Conservation (phyloP, 2,797 vertebrate species). For the Sciaenops ocellatus region DNA sequence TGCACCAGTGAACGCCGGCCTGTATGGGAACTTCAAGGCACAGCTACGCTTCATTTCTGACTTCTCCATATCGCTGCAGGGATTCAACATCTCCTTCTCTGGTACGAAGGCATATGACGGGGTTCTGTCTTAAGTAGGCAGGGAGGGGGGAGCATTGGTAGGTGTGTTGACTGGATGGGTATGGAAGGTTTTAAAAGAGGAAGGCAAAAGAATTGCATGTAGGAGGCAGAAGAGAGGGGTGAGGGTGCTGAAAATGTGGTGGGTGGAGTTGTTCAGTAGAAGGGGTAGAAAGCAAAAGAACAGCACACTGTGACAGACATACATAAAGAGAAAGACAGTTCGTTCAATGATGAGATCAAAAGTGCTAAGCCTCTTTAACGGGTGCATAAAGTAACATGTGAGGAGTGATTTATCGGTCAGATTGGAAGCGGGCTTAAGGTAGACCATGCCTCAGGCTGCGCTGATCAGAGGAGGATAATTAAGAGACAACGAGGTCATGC, state of each 20-base stretch:
- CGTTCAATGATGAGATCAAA: constrained; percentile 68
- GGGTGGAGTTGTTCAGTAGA: constrained; percentile 31
- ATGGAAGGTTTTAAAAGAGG: constrained; percentile 21
- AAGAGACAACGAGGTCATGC: constrained; percentile 72
- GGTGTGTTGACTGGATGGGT: background rate
- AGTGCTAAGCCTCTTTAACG: constrained; percentile 60
- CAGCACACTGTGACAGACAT: constrained; percentile 27
- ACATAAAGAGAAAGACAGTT: constrained; percentile 27
- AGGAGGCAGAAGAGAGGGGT: constrained; percentile 9
- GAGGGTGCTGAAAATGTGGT: constrained; percentile 26
- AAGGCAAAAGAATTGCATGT: constrained; percentile 9
- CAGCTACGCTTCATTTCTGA: constrained; percentile 89
- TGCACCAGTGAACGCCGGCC: constrained; percentile 81
- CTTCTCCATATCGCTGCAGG: constrained; percentile 87
- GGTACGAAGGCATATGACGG: constrained; percentile 63
- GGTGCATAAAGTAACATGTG: constrained; percentile 58
- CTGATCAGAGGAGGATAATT: constrained; percentile 74
- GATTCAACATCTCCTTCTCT: constrained; percentile 88
- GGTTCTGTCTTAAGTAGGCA: constrained; percentile 35
- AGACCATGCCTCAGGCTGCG: constrained; percentile 60
- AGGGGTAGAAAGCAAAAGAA: constrained; percentile 8
- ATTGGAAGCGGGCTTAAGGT: constrained; percentile 55
- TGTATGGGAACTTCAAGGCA: constrained; percentile 87
- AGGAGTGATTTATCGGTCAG: constrained; percentile 69
- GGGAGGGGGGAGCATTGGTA: background rate